phyloP scores from a whole-genome alignment of 2,797 vertebrate species.

The Acanthurus tractus region DNA sequence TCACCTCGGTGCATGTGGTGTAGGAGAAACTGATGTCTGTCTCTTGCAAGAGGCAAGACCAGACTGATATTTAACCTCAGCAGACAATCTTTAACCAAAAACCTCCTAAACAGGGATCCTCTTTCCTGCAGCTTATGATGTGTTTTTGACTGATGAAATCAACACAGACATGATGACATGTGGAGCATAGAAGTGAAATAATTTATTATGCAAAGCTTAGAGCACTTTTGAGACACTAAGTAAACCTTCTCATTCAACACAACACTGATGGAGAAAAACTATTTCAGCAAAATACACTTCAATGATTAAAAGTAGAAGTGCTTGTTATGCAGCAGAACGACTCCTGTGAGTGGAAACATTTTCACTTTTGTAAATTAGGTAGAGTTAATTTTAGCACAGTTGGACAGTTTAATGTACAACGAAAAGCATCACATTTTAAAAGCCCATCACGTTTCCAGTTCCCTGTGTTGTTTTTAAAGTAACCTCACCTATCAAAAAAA shows the following conservation, averaged over 20 bases:
- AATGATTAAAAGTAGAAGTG: slow-evolving; percentile 1
- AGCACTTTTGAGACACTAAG: background rate
- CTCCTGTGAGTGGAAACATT: background rate
- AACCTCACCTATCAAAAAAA: background rate
- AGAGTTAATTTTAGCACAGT: background rate
- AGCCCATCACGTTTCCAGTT: background rate
- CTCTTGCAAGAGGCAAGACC: slow-evolving; percentile 57
- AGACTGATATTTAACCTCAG: slow-evolving; percentile 74
- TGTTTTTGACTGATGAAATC: slow-evolving; percentile 29
- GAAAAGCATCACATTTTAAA: slow-evolving; percentile 3
- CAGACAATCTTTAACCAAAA: slow-evolving; percentile 68
- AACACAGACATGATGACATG: slow-evolving; percentile 6
- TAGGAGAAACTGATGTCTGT: slow-evolving; percentile 40
- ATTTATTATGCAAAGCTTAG: background rate
- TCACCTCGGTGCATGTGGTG: slow-evolving; percentile 44
- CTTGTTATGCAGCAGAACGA: background rate
- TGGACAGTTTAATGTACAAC: background rate
- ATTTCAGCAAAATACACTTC: background rate
- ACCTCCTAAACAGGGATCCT: slow-evolving; percentile 42
- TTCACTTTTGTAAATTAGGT: background rate
- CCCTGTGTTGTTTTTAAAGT: background rate
- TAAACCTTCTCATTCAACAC: background rate
- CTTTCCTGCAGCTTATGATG: slow-evolving; percentile 4
- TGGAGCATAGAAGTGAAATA: slow-evolving; percentile 2
- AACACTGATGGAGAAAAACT: background rate